phyloP scores from a whole-genome alignment of 2,113 vertebrate species.

The Crotophaga sulcirostris region DNA sequence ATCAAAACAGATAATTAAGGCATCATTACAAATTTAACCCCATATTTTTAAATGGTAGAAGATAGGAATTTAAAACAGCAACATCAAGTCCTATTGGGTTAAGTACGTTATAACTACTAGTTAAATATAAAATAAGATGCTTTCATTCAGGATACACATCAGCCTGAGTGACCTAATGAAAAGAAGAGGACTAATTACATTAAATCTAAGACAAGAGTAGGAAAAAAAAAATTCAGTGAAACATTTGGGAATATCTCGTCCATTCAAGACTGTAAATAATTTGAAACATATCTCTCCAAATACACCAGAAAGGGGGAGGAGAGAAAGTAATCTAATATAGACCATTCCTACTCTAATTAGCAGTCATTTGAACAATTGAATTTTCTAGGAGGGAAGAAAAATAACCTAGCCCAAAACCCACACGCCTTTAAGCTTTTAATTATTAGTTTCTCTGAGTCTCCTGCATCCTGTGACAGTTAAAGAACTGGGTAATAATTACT shows the following conservation, averaged over 20 bases:
- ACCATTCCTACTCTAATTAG: slow-evolving; percentile 18
- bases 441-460: slow-evolving; percentile 1
- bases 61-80: slow-evolving; percentile 22
- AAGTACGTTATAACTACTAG: slow-evolving; percentile 45
- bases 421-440: not conserved
- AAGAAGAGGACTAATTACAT: slow-evolving; percentile 32
- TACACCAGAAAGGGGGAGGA: not conserved
- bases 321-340: slow-evolving; percentile 24
- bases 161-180: slow-evolving; percentile 29
- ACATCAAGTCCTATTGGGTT: slow-evolving; percentile 22
- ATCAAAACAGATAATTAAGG: slow-evolving; percentile 64
- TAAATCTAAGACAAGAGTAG: slow-evolving; percentile 11
- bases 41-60: slow-evolving; percentile 52
- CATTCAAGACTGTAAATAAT: slow-evolving; percentile 47
- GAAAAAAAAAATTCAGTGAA: not conserved
- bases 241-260: slow-evolving; percentile 41
- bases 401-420: not conserved
- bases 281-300: slow-evolving; percentile 31
- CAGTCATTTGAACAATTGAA: not conserved
- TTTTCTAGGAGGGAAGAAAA: slow-evolving; percentile 23
- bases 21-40: slow-evolving; percentile 28
- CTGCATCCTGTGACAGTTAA: not conserved
- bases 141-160: slow-evolving; percentile 23
- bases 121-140: slow-evolving; percentile 48
- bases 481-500: slow-evolving; percentile 9